Evolutionary conservation across 2,113 vertebrate genomes (phyloP).

Genomic region (Terrapene triunguis): DNA sequence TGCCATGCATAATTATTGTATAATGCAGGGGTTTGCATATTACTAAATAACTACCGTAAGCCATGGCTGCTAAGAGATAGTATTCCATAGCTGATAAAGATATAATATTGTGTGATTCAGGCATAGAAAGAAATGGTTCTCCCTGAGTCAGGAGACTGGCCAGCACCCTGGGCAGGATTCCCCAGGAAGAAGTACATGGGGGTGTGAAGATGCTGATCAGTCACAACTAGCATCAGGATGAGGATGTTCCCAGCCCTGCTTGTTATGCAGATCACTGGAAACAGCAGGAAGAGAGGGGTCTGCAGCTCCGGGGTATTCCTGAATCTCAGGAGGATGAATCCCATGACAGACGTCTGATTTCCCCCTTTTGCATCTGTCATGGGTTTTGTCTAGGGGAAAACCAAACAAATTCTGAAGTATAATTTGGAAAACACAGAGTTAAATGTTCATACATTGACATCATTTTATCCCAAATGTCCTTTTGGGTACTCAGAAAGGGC

Average conservation of each 20-base stretch:
- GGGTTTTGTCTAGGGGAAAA: no score
- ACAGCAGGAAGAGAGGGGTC: background rate
- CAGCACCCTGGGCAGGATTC: background rate
- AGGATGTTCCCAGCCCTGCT: background rate
- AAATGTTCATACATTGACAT: no score
- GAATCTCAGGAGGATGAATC: background rate
- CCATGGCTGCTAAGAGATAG: slow-evolving; percentile 53
- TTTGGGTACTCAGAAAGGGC: no score
- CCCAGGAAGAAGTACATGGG: background rate
- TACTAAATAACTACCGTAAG: slow-evolving; percentile 51
- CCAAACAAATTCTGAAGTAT: no score
- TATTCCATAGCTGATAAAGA: slow-evolving; percentile 55
- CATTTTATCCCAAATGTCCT: no score
- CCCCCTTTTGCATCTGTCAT: background rate
- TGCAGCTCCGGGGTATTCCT: background rate
- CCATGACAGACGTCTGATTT: background rate
- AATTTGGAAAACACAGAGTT: no score
- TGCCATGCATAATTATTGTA: background rate
- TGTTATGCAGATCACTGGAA: no score
- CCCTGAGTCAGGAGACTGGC: background rate
- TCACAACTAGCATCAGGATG: background rate
- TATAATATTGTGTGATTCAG: slow-evolving; percentile 61
- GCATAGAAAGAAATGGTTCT: background rate
- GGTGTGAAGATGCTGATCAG: background rate
- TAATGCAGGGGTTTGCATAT: slow-evolving; percentile 59